Base-by-base conservation (phyloP, 1,140 invertebrate species). In the Linepithema humile region DNA sequence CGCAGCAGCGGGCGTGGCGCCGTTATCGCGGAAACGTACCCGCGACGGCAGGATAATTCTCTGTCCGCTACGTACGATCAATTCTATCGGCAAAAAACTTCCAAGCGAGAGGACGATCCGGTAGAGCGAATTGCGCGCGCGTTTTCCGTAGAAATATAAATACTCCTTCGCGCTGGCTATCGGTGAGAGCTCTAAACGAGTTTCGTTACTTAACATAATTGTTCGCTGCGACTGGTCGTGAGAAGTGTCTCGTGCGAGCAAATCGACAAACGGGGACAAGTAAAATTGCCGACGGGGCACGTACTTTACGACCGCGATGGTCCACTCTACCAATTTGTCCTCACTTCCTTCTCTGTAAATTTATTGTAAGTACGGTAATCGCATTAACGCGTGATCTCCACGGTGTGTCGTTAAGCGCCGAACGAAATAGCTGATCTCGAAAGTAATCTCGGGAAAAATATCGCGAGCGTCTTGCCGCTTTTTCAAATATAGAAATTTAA, bases 191-290 rank as follows among this genome's bases (percentile, higher is more conserved):
- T n/a, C 74, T 65, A 65, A 80, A 70, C 75, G 75, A 80, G 75
- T 80, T 80, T 70, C 48, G 64, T 80, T 80, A 80, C 75, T 80
- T 80, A 80, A 80, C 75, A 80, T 80, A 69, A 70, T 80, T 80
- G 75, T 48, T n/a, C n/a, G n/a, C 45, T 38, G 48, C 38, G 53
- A 78, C 62, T 43, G 32, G n/a, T 32, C 64, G 48, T 26, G 64
- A 80, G 64, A 80, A 55, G 23, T 29, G 75, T 32, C 65, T 43
- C 64, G 75, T 29, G 23, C n/a, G 23, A 20, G 23, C 17, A 62
- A 80, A 80, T 80, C 75, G 75, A 80, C 75, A 78, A 78, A 78
- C 35, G 48, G 10, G 10, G 10, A 2, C 1, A 32, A 35, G 12
- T 48, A 64, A 64, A 69, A 53, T 38, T 29, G 17, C 35, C 23